Conservation (phyloP, 1,140 invertebrate species). For the Microplitis demolitor region DNA sequence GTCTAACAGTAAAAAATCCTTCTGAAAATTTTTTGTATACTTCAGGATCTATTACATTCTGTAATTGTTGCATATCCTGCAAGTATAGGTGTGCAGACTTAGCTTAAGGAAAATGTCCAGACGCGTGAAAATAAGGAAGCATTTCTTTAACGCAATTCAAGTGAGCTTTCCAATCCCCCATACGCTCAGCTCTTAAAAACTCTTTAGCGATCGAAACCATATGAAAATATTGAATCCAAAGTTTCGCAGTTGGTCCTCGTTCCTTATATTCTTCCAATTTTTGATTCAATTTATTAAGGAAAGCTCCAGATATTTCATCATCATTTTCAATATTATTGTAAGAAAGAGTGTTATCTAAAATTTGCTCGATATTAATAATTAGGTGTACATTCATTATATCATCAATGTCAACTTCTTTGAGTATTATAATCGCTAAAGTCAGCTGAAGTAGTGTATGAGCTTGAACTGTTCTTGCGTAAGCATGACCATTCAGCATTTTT, state of each 20-base stretch:
- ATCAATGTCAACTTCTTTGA: constrained; percentile 27
- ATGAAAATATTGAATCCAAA: constrained; percentile 48
- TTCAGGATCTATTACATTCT: constrained; percentile 34
- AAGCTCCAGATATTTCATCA: neutral
- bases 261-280: neutral
- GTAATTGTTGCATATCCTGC: constrained; percentile 51
- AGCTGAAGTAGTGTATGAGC: constrained; percentile 47
- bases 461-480: constrained; percentile 42
- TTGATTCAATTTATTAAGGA: constrained; percentile 24
- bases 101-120: constrained; percentile 43
- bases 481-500: constrained; percentile 35
- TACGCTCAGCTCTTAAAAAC: constrained; percentile 47
- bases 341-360: neutral
- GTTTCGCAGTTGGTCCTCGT: constrained; percentile 29
- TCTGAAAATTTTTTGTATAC: neutral
- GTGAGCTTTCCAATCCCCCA: constrained; percentile 47
- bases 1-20: constrained; percentile 44
- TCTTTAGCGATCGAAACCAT: constrained; percentile 35
- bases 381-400: constrained; percentile 30
- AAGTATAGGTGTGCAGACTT: constrained; percentile 58
- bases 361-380: constrained; percentile 24
- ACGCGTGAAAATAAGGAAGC: constrained; percentile 48
- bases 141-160: constrained; percentile 41
- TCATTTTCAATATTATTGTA: neutral
- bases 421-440: constrained; percentile 31